Conservation (phyloP, 2,113 vertebrate genomes). For the Grammomys surdaster region DNA sequence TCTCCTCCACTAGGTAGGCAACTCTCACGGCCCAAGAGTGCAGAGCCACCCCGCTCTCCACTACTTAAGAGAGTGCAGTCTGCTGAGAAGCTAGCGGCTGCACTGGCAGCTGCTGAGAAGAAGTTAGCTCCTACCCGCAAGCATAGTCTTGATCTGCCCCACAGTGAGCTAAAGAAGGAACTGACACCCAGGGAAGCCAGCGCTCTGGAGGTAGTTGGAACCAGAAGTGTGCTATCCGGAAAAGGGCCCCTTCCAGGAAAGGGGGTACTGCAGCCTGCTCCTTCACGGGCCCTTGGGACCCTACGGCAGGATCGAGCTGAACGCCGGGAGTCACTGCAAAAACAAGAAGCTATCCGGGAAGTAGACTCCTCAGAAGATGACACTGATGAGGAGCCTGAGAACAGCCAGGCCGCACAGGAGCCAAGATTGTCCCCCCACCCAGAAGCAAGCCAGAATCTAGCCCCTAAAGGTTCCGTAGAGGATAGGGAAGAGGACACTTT, state of each 20-base stretch:
- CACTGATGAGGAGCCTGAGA: constrained; percentile 94
- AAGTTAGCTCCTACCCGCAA: constrained; percentile 90
- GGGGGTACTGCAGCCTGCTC: constrained; percentile 91
- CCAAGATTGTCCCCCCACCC: constrained; percentile 61
- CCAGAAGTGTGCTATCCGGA: constrained; percentile 86
- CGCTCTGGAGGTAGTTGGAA: constrained; percentile 90
- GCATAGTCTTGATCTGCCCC: constrained; percentile 94
- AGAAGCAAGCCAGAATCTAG: constrained; percentile 47
- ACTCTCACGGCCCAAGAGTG: constrained; percentile 96
- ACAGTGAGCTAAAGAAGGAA: constrained; percentile 96
- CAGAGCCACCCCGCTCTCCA: constrained; percentile 95
- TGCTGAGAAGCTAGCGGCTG: constrained; percentile 93
- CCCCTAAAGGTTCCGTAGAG: constrained; percentile 39
- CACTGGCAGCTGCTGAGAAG: constrained; percentile 90
- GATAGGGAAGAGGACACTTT: constrained; percentile 86
- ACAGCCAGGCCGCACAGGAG: constrained; percentile 91
- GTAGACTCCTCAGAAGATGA: constrained; percentile 98
- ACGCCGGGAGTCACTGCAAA: constrained; percentile 95
- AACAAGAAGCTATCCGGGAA: constrained; percentile 97
- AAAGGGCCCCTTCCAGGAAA: constrained; percentile 89
- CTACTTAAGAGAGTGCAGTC: constrained; percentile 98
- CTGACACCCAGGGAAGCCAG: constrained; percentile 93
- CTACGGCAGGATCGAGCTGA: constrained; percentile 96
- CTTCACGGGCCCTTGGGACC: constrained; percentile 92
- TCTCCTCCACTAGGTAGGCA: constrained; percentile 95